These are phyloP conservation scores for Cheilosia impressa DNA, from an alignment of 2,888 invertebrate species.

Conservation along the genomic window DNA sequence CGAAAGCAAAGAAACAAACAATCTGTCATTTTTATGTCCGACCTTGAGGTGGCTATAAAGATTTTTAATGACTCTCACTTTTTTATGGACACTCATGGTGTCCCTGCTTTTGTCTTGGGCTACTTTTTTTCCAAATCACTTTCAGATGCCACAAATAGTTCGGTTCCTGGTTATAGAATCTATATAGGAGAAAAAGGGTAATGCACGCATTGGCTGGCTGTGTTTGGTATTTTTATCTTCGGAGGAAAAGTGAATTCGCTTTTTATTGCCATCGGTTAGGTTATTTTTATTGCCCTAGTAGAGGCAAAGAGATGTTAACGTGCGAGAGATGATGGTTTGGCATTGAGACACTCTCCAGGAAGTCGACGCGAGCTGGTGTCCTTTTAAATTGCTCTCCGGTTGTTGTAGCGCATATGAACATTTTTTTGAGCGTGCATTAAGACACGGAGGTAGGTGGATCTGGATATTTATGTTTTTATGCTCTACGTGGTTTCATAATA, in stretches of 20 bases:
- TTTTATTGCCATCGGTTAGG: conserved; percentile 68
- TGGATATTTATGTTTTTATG: conserved; percentile 68
- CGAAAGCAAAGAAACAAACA: conserved; percentile 53
- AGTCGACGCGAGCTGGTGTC: conserved; percentile 40
- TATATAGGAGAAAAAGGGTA: conserved; percentile 56
- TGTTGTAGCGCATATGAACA: conserved; percentile 9
- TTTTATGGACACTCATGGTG: conserved; percentile 77
- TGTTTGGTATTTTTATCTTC: conserved; percentile 28
- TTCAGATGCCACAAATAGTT: conserved; percentile 72
- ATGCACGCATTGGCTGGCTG: conserved; percentile 43
- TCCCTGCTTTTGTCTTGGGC: conserved; percentile 22
- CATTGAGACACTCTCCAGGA: conserved; percentile 67
- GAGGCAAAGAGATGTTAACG: conserved; percentile 52
- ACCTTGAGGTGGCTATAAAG: conserved; percentile 82
- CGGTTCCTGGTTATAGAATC: conserved; percentile 44
- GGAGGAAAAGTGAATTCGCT: conserved; percentile 69
- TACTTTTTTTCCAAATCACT: conserved; percentile 52
- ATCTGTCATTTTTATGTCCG: conserved; percentile 77
- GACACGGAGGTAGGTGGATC: neutral
- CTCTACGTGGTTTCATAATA: conserved; percentile 72
- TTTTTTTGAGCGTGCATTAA: neutral
- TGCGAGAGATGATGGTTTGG: conserved; percentile 44
- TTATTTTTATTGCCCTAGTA: conserved; percentile 46
- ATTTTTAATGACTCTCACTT: conserved; percentile 83
- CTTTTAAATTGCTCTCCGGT: conserved; percentile 31